A percentile compares a stretch with the other conserved stretches of the same genome.
These are phyloP conservation scores for Triplophysa siluroides DNA, from an alignment of 2,113 vertebrate genomes.

Conservation along the genomic window DNA sequence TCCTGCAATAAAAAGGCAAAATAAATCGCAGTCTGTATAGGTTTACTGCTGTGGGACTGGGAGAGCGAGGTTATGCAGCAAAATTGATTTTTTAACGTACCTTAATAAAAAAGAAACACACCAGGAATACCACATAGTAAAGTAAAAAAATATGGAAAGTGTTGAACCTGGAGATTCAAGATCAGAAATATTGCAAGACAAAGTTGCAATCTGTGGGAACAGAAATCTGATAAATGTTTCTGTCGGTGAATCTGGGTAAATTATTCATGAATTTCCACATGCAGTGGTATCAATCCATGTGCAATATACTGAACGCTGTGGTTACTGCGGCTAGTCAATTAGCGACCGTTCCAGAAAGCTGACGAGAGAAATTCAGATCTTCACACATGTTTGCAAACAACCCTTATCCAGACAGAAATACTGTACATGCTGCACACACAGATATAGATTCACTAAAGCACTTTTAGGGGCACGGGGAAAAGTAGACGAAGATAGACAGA, in stretches of 20 bases:
- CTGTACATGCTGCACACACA: background rate
- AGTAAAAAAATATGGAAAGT: background rate
- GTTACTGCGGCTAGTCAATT: conserved; percentile 15
- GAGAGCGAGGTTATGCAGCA: background rate
- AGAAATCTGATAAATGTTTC: conserved; percentile 34
- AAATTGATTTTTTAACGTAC: background rate
- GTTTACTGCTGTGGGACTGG: background rate
- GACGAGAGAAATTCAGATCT: conserved; percentile 26
- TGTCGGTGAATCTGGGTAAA: conserved; percentile 10
- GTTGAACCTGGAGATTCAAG: conserved; percentile 8
- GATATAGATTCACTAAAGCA: conserved; percentile 4
- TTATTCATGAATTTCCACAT: conserved; percentile 39
- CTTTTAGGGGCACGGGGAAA: background rate
- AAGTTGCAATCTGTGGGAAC: conserved; percentile 13
- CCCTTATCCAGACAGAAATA: background rate
- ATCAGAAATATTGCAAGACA: conserved; percentile 24
- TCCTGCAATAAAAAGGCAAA: conserved; percentile 1
- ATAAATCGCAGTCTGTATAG: background rate
- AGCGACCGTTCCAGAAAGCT: background rate
- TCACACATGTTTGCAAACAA: conserved; percentile 10
- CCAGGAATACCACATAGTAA: too few relatives aligned
- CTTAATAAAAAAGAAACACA: too few relatives aligned
- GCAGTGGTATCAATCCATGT: conserved; percentile 38
- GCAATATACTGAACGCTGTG: conserved; percentile 29
- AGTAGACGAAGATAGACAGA: background rate